Conservation (phyloP, 1,140 invertebrate species). For the Drosophila burlai region DNA sequence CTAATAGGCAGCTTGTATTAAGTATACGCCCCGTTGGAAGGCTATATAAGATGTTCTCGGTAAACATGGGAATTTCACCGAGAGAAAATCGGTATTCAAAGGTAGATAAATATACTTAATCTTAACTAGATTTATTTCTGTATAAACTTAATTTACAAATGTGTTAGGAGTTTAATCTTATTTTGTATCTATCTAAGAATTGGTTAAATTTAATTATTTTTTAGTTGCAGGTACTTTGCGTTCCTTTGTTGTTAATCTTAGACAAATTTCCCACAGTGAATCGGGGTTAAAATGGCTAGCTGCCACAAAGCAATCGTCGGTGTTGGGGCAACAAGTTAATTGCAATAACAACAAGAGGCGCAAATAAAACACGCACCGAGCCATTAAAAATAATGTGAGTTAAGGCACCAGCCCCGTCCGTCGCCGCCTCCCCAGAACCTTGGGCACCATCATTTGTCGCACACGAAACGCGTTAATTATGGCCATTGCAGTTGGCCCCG, state of each 20-base stretch:
- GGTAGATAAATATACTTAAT: neutral
- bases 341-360: slow-evolving; percentile 32
- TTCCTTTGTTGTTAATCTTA: neutral
- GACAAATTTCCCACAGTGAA: slow-evolving; percentile 6
- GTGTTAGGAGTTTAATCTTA: too few species aligned
- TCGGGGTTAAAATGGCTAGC: slow-evolving; percentile 18
- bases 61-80: neutral
- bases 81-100: neutral
- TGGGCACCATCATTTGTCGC: slow-evolving; percentile 72
- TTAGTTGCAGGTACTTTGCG: neutral
- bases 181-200: too few species aligned
- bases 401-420: slow-evolving; percentile 22
- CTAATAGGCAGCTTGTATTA: slow-evolving; percentile 27
- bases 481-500: slow-evolving; percentile 68
- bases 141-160: too few species aligned
- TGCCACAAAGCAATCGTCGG: slow-evolving; percentile 39
- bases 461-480: slow-evolving; percentile 82
- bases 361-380: slow-evolving; percentile 58
- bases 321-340: slow-evolving; percentile 72
- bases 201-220: neutral
- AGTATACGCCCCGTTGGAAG: slow-evolving; percentile 54
- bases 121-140: too few species aligned
- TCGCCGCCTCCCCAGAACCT: slow-evolving; percentile 15
- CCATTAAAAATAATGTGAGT: slow-evolving; percentile 74
- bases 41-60: slow-evolving; percentile 19